Conservation (phyloP, 2,113 vertebrate species). For the Columbina picui region DNA sequence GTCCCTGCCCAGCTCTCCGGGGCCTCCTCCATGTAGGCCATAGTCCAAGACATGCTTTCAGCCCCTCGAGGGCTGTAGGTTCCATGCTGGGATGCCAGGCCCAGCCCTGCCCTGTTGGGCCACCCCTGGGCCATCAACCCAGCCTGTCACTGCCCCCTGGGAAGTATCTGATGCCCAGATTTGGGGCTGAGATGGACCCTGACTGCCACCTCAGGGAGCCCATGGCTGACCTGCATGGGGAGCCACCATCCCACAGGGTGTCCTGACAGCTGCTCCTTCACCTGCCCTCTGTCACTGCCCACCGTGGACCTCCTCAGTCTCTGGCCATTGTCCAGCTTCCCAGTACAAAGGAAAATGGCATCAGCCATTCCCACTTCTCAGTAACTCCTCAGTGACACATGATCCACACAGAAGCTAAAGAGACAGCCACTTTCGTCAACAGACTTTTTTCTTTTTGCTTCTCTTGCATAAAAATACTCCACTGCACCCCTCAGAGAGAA, state of each 20-base stretch:
- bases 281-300: not conserved
- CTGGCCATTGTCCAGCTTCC: not conserved
- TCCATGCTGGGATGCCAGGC: not conserved
- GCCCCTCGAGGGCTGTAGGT: not conserved
- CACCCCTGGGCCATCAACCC: rapidly evolving
- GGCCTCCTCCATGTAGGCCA: rapidly evolving
- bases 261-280: not conserved
- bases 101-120: not conserved
- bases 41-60: not conserved
- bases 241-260: rapidly evolving
- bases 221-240: rapidly evolving
- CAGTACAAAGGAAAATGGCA: rapidly evolving
- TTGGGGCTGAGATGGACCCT: not conserved
- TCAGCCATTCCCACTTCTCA: rapidly evolving
- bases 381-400: rapidly evolving
- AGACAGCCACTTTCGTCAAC: not conserved
- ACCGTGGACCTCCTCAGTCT: not conserved
- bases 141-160: not conserved
- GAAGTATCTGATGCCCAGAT: rapidly evolving
- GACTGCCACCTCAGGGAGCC: not conserved
- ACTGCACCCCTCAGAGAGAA: not conserved
- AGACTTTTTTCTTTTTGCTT: not conserved
- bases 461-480: not conserved
- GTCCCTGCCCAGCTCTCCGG: rapidly evolving
- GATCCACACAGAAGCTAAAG: not conserved